Conservation (phyloP, 2,797 vertebrate species). For the Echeneis naucrates region DNA sequence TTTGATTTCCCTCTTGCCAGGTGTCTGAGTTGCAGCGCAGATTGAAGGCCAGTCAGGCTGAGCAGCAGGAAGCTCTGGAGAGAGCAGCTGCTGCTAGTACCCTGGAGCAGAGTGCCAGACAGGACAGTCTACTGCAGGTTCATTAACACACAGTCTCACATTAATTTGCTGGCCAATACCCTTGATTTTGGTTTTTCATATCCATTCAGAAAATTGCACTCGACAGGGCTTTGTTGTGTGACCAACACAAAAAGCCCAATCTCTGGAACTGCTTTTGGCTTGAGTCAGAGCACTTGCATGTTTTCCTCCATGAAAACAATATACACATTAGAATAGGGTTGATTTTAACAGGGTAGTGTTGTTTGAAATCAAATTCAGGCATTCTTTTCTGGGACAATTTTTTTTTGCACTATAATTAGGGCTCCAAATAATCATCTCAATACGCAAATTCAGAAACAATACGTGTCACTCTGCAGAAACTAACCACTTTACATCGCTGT, state of each 20-base stretch:
- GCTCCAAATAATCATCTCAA: too few relatives aligned
- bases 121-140: conserved; percentile 94
- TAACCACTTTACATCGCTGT: too few relatives aligned
- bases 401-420: too few relatives aligned
- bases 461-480: too few relatives aligned
- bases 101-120: conserved; percentile 92
- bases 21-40: conserved; percentile 91
- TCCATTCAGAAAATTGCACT: not conserved
- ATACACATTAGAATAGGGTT: too few relatives aligned
- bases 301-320: too few relatives aligned
- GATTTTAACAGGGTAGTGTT: too few relatives aligned
- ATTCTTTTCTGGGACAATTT: too few relatives aligned
- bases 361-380: too few relatives aligned
- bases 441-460: too few relatives aligned
- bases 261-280: too few relatives aligned
- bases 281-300: too few relatives aligned
- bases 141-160: conserved; percentile 1
- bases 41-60: conserved; percentile 87
- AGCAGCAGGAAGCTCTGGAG: conserved; percentile 94
- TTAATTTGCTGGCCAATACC: not conserved
- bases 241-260: not conserved
- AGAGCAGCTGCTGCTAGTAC: conserved; percentile 87
- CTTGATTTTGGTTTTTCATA: not conserved
- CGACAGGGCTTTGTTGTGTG: not conserved
- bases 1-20: conserved; percentile 69